phyloP scores from a whole-genome alignment of 2,113 vertebrate genomes.

The Pterocles orientalis region DNA sequence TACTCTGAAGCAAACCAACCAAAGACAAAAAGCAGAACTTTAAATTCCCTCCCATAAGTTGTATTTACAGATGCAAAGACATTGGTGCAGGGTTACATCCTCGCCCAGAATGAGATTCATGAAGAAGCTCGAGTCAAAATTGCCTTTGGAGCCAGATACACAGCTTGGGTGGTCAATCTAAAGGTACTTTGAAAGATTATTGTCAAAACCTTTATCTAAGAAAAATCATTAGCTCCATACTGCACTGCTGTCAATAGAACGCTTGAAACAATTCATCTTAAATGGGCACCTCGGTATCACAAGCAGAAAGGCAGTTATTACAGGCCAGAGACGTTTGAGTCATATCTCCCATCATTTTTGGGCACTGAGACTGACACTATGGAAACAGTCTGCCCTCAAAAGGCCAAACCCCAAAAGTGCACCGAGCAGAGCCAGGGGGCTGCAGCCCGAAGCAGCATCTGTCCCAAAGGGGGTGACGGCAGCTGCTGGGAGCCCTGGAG shows the following conservation, averaged over 20 bases:
- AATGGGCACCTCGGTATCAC: not conserved
- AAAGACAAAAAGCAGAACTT: not conserved
- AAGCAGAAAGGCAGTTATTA: not conserved
- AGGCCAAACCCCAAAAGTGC: slow-evolving; percentile 11
- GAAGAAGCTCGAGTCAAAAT: not conserved
- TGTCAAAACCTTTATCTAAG: not conserved
- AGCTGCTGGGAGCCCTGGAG: rapidly evolving
- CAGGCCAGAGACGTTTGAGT: not conserved
- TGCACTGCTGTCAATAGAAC: not conserved
- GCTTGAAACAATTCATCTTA: not conserved
- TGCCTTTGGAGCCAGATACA: not conserved
- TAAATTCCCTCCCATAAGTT: not conserved
- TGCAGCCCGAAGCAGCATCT: not conserved
- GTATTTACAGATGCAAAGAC: not conserved
- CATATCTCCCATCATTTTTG: not conserved
- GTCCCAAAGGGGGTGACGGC: not conserved
- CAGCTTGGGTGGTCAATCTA: not conserved
- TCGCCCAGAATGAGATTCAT: not conserved
- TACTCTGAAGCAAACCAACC: not conserved
- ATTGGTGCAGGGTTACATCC: not conserved
- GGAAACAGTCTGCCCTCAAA: slow-evolving; percentile 51
- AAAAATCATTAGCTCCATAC: not conserved
- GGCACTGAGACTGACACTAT: not conserved
- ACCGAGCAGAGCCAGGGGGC: rapidly evolving
- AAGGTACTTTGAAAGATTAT: not conserved